Evolutionary conservation across 2,888 invertebrate genomes (phyloP), one percentile per base, ranked within the genome.

Genomic region (Patella ulyssiponensis): DNA sequence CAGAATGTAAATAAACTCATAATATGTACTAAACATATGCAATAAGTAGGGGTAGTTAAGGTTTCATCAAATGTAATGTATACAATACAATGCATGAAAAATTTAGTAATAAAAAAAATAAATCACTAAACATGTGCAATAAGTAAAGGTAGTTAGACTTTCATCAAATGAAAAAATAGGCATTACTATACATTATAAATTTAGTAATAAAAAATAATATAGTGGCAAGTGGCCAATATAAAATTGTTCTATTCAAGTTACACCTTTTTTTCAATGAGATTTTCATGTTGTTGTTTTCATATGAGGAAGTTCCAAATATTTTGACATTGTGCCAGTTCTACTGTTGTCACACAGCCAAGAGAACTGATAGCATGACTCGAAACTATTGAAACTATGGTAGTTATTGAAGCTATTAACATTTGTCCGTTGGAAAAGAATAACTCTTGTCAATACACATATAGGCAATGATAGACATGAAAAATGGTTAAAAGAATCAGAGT

Each of bases 261-360:
- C 64, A 64, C 23, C 20, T 23, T 64, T 64, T 64, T 64, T 64
- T 64, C 64, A 64, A 64, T 64, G 64, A 64, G 64, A 64, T 64
- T 64, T 64, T 64, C 23, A 9, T 20, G 20, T 64, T 64, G 64
- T 64, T 64, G 64, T 64, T 64, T 64, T 64, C 64, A 64, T 64
- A 64, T 64, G 64, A 64, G 64, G 64, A 64, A 64, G 64, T 64
- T 64, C 64, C 23, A 64, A 64, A 64, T 64, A 64, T 23, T 64
- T 64, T 64, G 64, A 64, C 64, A 12, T 64, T 23, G 23, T 64
- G 64, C 64, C 64, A 64, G 23, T 44, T 64, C 64, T 64, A 23
- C 23, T 23, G 20, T 64, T 64, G 64, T 64, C 64, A 64, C 64
- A 64, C 20, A 64, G 64, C 64, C 64, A 64, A 64, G 23, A 64